phyloP scores from a whole-genome alignment of 2,888 invertebrate species.

The Eupithecia pulchellata region DNA sequence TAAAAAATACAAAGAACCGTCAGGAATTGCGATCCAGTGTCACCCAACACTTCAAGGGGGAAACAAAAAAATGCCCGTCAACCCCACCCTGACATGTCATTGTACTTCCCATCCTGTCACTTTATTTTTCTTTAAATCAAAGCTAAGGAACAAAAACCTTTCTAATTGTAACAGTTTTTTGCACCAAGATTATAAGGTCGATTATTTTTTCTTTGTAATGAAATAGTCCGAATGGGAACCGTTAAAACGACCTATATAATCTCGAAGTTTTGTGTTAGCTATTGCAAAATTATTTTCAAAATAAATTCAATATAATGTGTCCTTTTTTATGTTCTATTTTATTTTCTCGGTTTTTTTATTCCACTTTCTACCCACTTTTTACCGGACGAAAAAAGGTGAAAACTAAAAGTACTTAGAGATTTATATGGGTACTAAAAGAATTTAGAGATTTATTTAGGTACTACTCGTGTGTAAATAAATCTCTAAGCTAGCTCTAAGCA shows the following conservation, averaged over 20 bases:
- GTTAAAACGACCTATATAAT: constrained; percentile 47
- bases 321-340: background rate
- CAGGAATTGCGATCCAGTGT: constrained; percentile 80
- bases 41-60: constrained; percentile 79
- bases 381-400: no score
- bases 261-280: constrained; percentile 1
- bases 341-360: background rate
- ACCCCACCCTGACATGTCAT: constrained; percentile 81
- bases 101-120: constrained; percentile 81
- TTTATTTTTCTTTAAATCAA: constrained; percentile 72
- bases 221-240: constrained; percentile 59
- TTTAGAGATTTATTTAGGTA: no score
- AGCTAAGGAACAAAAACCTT: constrained; percentile 75
- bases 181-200: constrained; percentile 77
- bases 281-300: background rate
- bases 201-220: constrained; percentile 73
- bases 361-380: no score
- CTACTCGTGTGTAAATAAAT: no score
- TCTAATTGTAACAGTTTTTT: constrained; percentile 85
- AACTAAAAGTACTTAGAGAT: no score
- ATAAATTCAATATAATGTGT: background rate
- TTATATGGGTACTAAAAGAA: no score
- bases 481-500: no score
- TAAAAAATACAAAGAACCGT: constrained; percentile 73
- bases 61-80: constrained; percentile 62